Conservation (phyloP, 2,113 vertebrate species). For the Tapirus terrestris region DNA sequence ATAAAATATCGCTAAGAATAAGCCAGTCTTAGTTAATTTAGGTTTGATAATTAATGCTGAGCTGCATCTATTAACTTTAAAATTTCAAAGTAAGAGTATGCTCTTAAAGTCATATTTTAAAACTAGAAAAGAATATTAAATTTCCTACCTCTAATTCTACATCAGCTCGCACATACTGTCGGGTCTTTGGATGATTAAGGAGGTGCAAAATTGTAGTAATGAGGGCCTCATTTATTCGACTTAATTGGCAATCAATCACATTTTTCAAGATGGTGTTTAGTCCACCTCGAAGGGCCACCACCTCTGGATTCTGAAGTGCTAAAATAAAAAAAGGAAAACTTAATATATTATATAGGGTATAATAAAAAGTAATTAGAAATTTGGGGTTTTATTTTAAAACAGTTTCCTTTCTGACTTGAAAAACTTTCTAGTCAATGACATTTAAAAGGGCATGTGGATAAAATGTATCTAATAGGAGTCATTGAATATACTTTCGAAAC, state of each 20-base stretch:
- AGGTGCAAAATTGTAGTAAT: conserved; percentile 98
- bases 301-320: conserved; percentile 98
- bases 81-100: conserved; percentile 22
- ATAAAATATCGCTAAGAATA: conserved; percentile 11
- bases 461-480: not conserved
- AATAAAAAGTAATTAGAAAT: conserved; percentile 30
- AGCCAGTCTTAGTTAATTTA: conserved; percentile 3
- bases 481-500: not conserved
- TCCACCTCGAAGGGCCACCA: conserved; percentile 96
- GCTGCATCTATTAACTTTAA: not conserved
- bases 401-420: conserved; percentile 43
- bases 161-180: conserved; percentile 96
- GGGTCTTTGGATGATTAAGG: conserved; percentile 98
- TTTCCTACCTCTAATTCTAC: conserved; percentile 95
- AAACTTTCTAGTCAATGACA: conserved; percentile 41
- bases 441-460: not conserved
- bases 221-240: conserved; percentile 98
- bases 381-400: not conserved
- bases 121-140: conserved; percentile 56
- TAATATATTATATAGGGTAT: conserved; percentile 38
- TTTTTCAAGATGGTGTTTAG: conserved; percentile 98
- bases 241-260: conserved; percentile 98
- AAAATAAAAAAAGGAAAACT: conserved; percentile 73
- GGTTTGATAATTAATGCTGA: not conserved
- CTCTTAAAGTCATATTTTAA: conserved; percentile 50